Evolutionary conservation across 2,113 vertebrate genomes (phyloP), one percentile per base, ranked within the genome.

Genomic region (Ictalurus punctatus): DNA sequence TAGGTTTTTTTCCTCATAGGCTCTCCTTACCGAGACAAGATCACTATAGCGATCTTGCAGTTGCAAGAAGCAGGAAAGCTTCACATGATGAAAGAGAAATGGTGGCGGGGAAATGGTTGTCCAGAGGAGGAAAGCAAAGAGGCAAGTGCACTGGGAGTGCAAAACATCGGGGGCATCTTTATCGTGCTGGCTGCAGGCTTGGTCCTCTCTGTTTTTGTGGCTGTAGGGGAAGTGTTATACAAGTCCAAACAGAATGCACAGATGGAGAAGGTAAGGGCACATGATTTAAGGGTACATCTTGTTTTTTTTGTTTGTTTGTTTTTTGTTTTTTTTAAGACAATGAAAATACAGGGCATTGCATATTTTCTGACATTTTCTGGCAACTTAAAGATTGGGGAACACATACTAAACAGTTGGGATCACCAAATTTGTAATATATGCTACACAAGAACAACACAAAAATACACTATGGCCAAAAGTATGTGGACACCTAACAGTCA

Each of bases 41-140:
- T 99, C 93, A 99, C 98, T 79, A 99, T 99, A 93, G 97, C 98
- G 83, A 99, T 99, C 93, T 96, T 99, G 91, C 98, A 99, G 95
- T 95, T 99, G 80, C 98, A 99, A 93, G 98, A 99, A 90, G 98
- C 99, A 91, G 98, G 98, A 88, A 99, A 99, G 92, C 96, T 99
- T 87, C 98, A 99, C 92, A 99, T 99, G 98, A 99, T 99, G 98
- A 99, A 99, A 93, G 98, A 99, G 93, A 99, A 99, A 91, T 99
- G 98, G 98, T 99, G 98, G 98, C 86, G 98, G 81, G 98, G 98
- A 73, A 99, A 99, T 21, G 98, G 98, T 59, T 99, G 98, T 87
- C 98, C 98, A 0, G 98, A 99, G 92, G 98, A 99, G 91, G 98
- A 99, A 90, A 99, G 97, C 94, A 99, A 99, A 92, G 98, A 99